A percentile compares a stretch with the other conserved stretches of the same genome.
These are phyloP conservation scores for Tretioscincus oriximinensis DNA, from an alignment of 2,113 vertebrate species.

Conservation along the genomic window DNA sequence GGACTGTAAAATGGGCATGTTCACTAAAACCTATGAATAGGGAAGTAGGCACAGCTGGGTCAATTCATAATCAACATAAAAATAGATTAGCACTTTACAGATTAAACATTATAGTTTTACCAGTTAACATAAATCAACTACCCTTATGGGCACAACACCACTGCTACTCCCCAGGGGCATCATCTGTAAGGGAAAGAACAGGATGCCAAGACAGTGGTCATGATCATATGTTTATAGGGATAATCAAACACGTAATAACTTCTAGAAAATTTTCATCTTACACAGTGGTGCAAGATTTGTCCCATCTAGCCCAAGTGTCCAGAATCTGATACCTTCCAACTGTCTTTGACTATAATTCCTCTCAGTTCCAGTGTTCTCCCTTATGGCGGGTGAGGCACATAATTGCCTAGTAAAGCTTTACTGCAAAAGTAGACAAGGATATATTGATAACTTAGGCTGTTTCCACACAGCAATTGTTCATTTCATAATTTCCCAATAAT, in stretches of 20 bases:
- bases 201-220: background rate
- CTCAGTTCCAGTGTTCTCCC: no score
- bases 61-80: conserved; percentile 84
- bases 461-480: no score
- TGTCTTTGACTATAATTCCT: no score
- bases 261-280: background rate
- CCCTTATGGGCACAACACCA: conserved; percentile 52
- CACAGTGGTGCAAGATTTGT: background rate
- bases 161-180: background rate
- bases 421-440: no score
- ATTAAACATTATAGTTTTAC: conserved; percentile 83
- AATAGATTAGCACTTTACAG: conserved; percentile 83
- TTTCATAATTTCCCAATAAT: no score
- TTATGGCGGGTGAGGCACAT: no score
- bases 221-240: background rate
- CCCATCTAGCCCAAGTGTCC: background rate
- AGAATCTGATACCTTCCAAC: no score
- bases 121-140: conserved; percentile 75
- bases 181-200: conserved; percentile 10
- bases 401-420: no score
- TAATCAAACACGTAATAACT: background rate
- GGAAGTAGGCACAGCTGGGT: conserved; percentile 82
- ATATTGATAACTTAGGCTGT: no score
- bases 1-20: conserved; percentile 65
- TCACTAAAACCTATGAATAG: conserved; percentile 77